Base-by-base conservation (phyloP, 2,113 vertebrate genomes). In the Psephotus haematonotus region DNA sequence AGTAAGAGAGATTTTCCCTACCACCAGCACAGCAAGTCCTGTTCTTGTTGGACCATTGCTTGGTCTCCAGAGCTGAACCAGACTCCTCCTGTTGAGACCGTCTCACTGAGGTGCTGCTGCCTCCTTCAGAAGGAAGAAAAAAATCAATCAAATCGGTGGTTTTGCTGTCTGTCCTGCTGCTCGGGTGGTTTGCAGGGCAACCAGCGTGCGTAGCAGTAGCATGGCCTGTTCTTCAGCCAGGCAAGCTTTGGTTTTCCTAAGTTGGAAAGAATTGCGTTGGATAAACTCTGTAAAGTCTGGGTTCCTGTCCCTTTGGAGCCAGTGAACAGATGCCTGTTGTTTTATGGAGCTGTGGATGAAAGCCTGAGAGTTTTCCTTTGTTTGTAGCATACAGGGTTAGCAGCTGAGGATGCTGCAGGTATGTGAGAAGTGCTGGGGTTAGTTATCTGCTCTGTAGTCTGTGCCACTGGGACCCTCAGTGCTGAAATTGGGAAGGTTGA, bases 281-380 rank as follows among this genome's bases (percentile, higher is more conserved):
- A 50, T 92, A 86, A 93, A 81, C 86, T 92, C 13, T 10, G 68
- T 75, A 29, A 93, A 95, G 94, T 93, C 93, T 93, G 93, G 47
- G 28, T 74, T 88, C 2, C 3, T 23, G 62, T 82, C 18, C 10
- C 0, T 3, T 5, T 49, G 55, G 46, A 89, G 77, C 3, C 1
- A 0, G 50, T 7, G 90, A 96, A 95, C 93, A 96, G 95, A 94
- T 14, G 22, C 69, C 69, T 3, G 2, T 97, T 95, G 94, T 96
- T 93, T 49, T 37, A 1, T n/a, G 76, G 85, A 72, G 93, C 87
- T 68, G 82, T 24, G 82, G 74, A 6, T 82, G 85, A 35, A 89
- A 92, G 49, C 37, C 53, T 6, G 4, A n/a, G 80, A 39, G 63
- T 13, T 93, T 81, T 63, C 15, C 57, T 68, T 60, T 18, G 63